Percentiles rank a stretch among this genome's conserved stretches.
phyloP scores from a whole-genome alignment of 2,113 vertebrate genomes.

The Pheucticus melanocephalus region DNA sequence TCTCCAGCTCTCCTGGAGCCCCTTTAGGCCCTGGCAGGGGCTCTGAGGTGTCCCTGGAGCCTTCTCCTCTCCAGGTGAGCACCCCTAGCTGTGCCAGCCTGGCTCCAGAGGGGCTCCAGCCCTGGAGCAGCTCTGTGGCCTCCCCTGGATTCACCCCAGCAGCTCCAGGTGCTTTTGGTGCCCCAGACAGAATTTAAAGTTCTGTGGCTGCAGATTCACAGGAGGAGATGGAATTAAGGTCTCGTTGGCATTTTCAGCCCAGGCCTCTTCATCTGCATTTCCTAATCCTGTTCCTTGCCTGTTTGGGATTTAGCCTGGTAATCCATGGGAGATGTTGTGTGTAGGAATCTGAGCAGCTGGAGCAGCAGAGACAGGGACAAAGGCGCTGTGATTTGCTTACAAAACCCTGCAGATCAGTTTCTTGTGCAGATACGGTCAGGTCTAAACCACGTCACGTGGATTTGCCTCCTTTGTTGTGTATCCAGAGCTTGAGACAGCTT shows the following conservation, averaged over 20 bases:
- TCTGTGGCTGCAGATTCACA: not conserved
- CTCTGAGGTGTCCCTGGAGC: not conserved
- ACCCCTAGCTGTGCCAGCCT: not conserved
- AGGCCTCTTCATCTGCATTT: not conserved
- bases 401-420: not conserved
- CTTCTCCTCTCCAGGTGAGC: not conserved
- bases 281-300: not conserved
- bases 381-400: accelerated
- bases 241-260: not conserved
- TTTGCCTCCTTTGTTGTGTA: not conserved
- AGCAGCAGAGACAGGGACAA: not conserved
- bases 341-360: not conserved
- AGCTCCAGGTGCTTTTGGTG: not conserved
- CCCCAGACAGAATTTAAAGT: not conserved
- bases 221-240: not conserved
- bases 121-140: accelerated
- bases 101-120: not conserved
- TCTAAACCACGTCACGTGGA: accelerated
- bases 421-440: not conserved
- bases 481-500: not conserved
- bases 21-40: accelerated
- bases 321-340: not conserved
- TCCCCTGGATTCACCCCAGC: not conserved
- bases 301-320: not conserved
- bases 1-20: not conserved